Conservation (phyloP, 2,888 invertebrate genomes). For the Drosophila mayaguana region DNA sequence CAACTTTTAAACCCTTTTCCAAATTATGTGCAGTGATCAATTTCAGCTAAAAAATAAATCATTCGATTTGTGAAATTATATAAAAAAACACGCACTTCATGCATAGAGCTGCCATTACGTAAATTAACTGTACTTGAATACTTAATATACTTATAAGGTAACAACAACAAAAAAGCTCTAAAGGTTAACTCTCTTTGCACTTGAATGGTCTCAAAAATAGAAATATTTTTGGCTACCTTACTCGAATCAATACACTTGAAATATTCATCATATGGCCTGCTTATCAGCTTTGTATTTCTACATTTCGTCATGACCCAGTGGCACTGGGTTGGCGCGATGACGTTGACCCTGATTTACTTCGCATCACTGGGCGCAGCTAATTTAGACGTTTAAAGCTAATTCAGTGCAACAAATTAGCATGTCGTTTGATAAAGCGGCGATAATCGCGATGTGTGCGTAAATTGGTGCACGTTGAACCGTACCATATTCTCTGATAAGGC, state of each 20-base stretch:
- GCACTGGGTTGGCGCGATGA: slow-evolving; percentile 1
- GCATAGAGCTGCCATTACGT: slow-evolving; percentile 18
- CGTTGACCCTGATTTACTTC: slow-evolving; percentile 21
- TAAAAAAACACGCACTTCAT: slow-evolving; percentile 18
- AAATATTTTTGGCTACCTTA: neutral
- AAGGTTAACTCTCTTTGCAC: neutral
- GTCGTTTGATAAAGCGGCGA: neutral
- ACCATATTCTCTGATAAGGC: slow-evolving; percentile 35
- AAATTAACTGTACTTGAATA: slow-evolving; percentile 15
- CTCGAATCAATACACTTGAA: slow-evolving; percentile 32
- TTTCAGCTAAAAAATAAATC: slow-evolving; percentile 22
- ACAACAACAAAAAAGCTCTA: slow-evolving; percentile 13
- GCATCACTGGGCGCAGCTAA: slow-evolving; percentile 11
- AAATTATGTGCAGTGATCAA: slow-evolving; percentile 55
- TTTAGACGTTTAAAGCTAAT: slow-evolving; percentile 21
- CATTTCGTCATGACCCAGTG: slow-evolving; percentile 29
- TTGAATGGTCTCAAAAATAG: neutral
- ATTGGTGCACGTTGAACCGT: slow-evolving; percentile 27
- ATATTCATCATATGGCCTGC: slow-evolving; percentile 14
- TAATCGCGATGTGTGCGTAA: slow-evolving; percentile 18
- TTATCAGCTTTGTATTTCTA: neutral
- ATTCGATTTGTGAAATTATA: slow-evolving; percentile 20
- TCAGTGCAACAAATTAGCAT: slow-evolving; percentile 20
- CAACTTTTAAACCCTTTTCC: slow-evolving; percentile 32
- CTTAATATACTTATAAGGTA: slow-evolving; percentile 38